Evolutionary conservation across 2,888 invertebrate genomes (phyloP).

Genomic region (Harpagoxenus sublaevis): DNA sequence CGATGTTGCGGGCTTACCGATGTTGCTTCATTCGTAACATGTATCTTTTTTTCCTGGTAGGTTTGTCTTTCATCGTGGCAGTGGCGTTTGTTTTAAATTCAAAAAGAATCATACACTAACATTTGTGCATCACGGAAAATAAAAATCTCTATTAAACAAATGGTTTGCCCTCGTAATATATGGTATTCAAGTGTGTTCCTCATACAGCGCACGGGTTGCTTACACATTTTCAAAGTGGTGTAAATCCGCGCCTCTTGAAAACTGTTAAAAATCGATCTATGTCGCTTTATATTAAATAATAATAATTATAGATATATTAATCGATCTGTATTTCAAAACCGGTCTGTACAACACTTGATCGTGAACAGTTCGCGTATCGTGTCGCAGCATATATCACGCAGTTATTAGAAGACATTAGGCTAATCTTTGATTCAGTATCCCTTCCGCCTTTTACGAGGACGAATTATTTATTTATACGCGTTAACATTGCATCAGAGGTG

Average conservation of each 20-base stretch:
- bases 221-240: not conserved
- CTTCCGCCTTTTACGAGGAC: not conserved
- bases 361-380: not conserved
- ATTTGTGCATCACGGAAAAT: conserved; percentile 31
- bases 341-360: not conserved
- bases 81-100: conserved; percentile 49
- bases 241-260: conserved; percentile 25
- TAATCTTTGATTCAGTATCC: conserved; percentile 42
- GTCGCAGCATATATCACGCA: not conserved
- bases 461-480: conserved; percentile 18
- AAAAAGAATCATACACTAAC: conserved; percentile 9
- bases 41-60: not conserved
- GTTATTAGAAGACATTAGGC: conserved; percentile 28
- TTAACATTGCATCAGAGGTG: conserved; percentile 8
- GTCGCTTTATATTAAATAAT: conserved; percentile 30
- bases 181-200: conserved; percentile 6
- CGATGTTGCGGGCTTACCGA: not conserved
- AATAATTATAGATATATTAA: conserved; percentile 14
- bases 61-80: conserved; percentile 46
- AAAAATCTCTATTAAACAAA: conserved; percentile 14
- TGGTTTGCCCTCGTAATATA: conserved; percentile 4
- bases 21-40: not conserved
- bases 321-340: conserved; percentile 4
- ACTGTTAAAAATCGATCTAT: conserved; percentile 19
- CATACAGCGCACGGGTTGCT: not conserved